Evolutionary conservation across 2,888 invertebrate species (phyloP).

Genomic region (Cerceris ruficornis): DNA sequence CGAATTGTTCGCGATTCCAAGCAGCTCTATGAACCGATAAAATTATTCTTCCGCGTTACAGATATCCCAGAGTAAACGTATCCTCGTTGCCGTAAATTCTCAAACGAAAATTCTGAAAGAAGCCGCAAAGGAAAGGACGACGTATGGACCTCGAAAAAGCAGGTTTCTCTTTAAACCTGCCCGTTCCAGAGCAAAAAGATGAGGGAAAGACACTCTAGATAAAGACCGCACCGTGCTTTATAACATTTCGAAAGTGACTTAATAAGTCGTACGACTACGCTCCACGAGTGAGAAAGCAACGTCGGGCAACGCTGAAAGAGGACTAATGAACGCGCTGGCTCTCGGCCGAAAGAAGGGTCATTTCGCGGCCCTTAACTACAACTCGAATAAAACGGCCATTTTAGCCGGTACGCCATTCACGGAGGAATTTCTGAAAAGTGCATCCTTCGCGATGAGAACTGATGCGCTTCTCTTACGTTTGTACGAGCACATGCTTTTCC

Average conservation of each 20-base stretch:
- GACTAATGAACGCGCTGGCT: slow-evolving; percentile 62
- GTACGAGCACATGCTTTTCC: too few relatives aligned
- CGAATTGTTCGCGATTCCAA: background rate
- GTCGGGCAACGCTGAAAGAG: slow-evolving; percentile 50
- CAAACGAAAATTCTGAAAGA: background rate
- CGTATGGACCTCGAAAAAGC: slow-evolving; percentile 2
- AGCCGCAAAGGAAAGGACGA: too few relatives aligned
- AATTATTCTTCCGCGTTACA: background rate
- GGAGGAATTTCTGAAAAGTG: slow-evolving; percentile 20
- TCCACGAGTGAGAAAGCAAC: slow-evolving; percentile 29
- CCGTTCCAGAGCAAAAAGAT: slow-evolving; percentile 2
- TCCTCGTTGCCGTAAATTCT: background rate
- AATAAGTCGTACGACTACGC: slow-evolving; percentile 45
- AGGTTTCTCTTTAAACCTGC: slow-evolving; percentile 29
- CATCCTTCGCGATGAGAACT: background rate
- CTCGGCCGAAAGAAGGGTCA: slow-evolving; percentile 52
- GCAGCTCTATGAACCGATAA: background rate
- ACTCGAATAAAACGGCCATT: slow-evolving; percentile 55
- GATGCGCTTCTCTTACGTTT: too few relatives aligned
- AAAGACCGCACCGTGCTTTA: slow-evolving; percentile 36
- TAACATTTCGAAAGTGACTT: slow-evolving; percentile 55
- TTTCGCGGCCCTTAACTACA: slow-evolving; percentile 49
- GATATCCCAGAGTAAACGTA: background rate
- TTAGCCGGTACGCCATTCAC: background rate
- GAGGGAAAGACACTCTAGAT: slow-evolving; percentile 9